These are phyloP conservation scores for Bhutanitis thaidina DNA, from an alignment of 2,888 invertebrate species.

Conservation along the genomic window DNA sequence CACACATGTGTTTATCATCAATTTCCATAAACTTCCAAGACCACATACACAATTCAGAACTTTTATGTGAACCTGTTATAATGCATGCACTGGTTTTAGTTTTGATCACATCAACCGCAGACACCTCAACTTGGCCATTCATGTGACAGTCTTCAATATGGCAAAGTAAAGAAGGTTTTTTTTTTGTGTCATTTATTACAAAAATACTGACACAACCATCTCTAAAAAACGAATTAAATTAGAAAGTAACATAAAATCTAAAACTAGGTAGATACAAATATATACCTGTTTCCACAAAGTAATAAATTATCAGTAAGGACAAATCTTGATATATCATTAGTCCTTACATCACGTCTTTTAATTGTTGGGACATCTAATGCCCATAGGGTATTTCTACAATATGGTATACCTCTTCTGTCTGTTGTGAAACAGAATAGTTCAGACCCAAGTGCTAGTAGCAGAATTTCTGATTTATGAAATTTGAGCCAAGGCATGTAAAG, in stretches of 20 bases:
- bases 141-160: conserved; percentile 55
- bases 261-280: too few species aligned
- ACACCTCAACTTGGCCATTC: conserved; percentile 53
- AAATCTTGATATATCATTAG: conserved; percentile 71
- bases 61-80: conserved; percentile 46
- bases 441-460: conserved; percentile 53
- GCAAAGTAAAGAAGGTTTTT: conserved; percentile 40
- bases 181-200: conserved; percentile 31
- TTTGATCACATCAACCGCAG: conserved; percentile 53
- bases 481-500: conserved; percentile 70
- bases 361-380: conserved; percentile 51
- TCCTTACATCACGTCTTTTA: conserved; percentile 53
- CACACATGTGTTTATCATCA: conserved; percentile 18
- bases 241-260: too few species aligned
- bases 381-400: conserved; percentile 43
- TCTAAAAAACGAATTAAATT: conserved; percentile 38
- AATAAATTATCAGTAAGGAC: conserved; percentile 47
- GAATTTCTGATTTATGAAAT: conserved; percentile 41
- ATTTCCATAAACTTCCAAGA: conserved; percentile 21
- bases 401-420: conserved; percentile 42
- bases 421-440: conserved; percentile 47
- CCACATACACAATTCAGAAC: conserved; percentile 43
- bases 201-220: conserved; percentile 61
- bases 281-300: conserved; percentile 67
- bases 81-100: conserved; percentile 30